Evolutionary conservation across 2,888 invertebrate genomes (phyloP), one percentile per base, ranked within the genome.

Genomic region (Cheilosia vulpina): DNA sequence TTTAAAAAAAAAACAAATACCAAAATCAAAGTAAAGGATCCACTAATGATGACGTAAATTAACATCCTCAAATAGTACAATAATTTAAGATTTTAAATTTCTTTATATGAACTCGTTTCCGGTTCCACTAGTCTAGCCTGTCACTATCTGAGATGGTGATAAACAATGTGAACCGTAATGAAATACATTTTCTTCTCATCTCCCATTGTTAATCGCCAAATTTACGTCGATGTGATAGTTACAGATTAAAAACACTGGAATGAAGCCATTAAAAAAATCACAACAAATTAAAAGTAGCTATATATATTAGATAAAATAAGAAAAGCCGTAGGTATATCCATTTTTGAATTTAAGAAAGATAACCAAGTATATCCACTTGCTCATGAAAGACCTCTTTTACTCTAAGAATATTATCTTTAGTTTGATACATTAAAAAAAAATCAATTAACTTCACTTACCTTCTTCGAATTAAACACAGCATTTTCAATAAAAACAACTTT

Each of bases 401-500:
- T 57, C 34, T 57, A 57, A 57, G 34, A 57, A 57, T 13, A 57
- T 34, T 38, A 34, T 34, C 19, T 55, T 55, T 55, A 55, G 17
- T 55, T 55, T 55, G 31, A 27, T 55, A 55, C n/a, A 31, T 55
- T 55, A 7, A 55, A 55, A n/a, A 31, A n/a, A 55, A 31, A 31
- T 55, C 31, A 53, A 13, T 53, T 53, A 53, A 53, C 27, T 27
- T 53, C 27, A 53, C 52, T 52, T 52, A 52, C 52, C 27, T 52
- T 52, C 27, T 52, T 52, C 27, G 24, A 52, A 52, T 27, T 24
- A 27, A 53, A 53, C 52, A 24, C 13, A 31, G 17, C n/a, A 55
- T 31, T 55, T 31, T 55, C n/a, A 55, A 60, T 60, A 60, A 58
- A 58, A 43, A 24, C 60, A 43, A 4, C 15, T 45, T 43, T 60